A percentile compares a stretch with the other conserved stretches of the same genome.
Evolutionary conservation across 2,797 vertebrate genomes (phyloP).

Genomic region (Bufotes viridis): DNA sequence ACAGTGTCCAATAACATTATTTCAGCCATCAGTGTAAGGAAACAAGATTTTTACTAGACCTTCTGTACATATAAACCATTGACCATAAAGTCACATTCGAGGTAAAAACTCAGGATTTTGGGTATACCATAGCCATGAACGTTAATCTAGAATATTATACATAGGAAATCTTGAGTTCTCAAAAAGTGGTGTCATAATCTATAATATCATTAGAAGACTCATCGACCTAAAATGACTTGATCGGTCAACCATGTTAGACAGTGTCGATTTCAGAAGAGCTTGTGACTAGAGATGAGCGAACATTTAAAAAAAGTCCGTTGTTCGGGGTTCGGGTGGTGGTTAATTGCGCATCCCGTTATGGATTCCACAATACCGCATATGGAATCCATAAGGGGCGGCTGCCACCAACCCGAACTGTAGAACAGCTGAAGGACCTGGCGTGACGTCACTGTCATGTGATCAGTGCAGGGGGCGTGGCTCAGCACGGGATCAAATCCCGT

Average conservation of each 20-base stretch:
- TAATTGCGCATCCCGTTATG: no score
- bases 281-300: no score
- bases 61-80: not conserved
- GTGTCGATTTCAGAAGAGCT: not conserved
- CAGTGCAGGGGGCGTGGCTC: no score
- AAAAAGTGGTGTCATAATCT: not conserved
- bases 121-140: not conserved
- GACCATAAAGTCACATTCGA: not conserved
- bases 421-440: no score
- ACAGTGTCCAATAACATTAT: not conserved
- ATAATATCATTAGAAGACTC: not conserved
- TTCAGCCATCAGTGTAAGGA: not conserved
- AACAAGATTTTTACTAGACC: not conserved
- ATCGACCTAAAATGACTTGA: not conserved
- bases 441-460: no score
- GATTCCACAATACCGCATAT: no score
- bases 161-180: not conserved
- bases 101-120: not conserved
- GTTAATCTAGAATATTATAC: not conserved
- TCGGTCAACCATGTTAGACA: not conserved
- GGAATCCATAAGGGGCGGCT: no score
- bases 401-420: no score
- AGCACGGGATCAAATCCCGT: no score
- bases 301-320: no score
- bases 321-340: no score